phyloP scores from a whole-genome alignment of 2,888 invertebrate species.

The Zaprionus obscuricornis region DNA sequence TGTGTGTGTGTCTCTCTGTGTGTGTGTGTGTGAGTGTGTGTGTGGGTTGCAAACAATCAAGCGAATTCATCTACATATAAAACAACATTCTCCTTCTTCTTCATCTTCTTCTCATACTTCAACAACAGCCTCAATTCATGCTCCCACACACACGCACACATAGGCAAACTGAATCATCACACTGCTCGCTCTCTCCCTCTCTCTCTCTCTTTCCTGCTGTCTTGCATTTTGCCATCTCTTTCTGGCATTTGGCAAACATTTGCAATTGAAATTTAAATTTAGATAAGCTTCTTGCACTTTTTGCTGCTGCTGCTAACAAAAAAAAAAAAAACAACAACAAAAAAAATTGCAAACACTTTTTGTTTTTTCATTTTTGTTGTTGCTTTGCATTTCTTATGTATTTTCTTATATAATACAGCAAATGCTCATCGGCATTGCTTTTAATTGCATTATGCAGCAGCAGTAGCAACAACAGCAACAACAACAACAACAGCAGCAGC shows the following conservation, averaged over 20 bases:
- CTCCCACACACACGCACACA: slow-evolving; percentile 7
- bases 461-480: no score
- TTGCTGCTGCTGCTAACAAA: slow-evolving; percentile 15
- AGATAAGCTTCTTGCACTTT: slow-evolving; percentile 33
- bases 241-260: slow-evolving; percentile 15
- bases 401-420: slow-evolving; percentile 34
- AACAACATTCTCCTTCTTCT: no score
- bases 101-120: slow-evolving; percentile 20
- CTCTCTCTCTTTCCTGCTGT: background rate
- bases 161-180: background rate
- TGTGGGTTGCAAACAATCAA: slow-evolving; percentile 36
- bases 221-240: no score
- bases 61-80: slow-evolving; percentile 25
- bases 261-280: slow-evolving; percentile 46
- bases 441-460: slow-evolving; percentile 33
- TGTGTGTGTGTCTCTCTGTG: background rate
- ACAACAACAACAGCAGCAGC: no score
- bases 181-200: background rate
- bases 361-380: background rate
- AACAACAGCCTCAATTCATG: slow-evolving; percentile 19
- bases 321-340: no score
- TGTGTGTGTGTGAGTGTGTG: slow-evolving; percentile 16
- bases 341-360: slow-evolving; percentile 20
- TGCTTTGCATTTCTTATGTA: no score
- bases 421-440: slow-evolving; percentile 1